A percentile compares a stretch with the other conserved stretches of the same genome.
phyloP scores from a whole-genome alignment of 2,113 vertebrate species.

The Prinia subflava region DNA sequence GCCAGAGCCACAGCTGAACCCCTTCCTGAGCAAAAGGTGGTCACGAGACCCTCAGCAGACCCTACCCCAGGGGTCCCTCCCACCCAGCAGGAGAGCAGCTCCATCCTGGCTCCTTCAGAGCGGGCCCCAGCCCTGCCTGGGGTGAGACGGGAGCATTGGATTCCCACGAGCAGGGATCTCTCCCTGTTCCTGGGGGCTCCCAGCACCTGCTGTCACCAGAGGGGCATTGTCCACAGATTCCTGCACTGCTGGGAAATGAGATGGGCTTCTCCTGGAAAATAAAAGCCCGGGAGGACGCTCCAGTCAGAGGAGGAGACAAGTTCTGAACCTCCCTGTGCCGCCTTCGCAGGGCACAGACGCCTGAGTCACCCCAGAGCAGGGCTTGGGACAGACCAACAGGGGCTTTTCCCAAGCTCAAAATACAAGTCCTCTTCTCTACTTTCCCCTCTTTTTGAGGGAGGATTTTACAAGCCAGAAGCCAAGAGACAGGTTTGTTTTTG shows the following conservation, averaged over 20 bases:
- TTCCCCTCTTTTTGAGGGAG: not conserved
- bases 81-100: not conserved
- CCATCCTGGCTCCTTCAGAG: not conserved
- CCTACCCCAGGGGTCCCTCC: not conserved
- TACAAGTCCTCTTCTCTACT: not conserved
- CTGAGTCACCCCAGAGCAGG: not conserved
- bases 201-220: not conserved
- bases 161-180: not conserved
- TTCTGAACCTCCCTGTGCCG: not conserved
- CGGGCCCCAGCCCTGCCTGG: not conserved
- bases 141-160: not conserved
- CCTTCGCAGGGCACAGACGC: not conserved
- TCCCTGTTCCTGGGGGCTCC: not conserved
- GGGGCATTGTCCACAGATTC: not conserved
- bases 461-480: slow-evolving; percentile 41
- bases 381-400: not conserved
- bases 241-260: not conserved
- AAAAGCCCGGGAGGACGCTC: not conserved
- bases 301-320: not conserved
- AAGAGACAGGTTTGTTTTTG: slow-evolving; percentile 64
- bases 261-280: not conserved
- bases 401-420: not conserved
- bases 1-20: not conserved
- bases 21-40: fast-evolving
- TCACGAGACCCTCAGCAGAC: not conserved